Evolutionary conservation across 2,888 invertebrate genomes (phyloP), one percentile per base, ranked within the genome.

Genomic region (Orthonychiurus folsomi): DNA sequence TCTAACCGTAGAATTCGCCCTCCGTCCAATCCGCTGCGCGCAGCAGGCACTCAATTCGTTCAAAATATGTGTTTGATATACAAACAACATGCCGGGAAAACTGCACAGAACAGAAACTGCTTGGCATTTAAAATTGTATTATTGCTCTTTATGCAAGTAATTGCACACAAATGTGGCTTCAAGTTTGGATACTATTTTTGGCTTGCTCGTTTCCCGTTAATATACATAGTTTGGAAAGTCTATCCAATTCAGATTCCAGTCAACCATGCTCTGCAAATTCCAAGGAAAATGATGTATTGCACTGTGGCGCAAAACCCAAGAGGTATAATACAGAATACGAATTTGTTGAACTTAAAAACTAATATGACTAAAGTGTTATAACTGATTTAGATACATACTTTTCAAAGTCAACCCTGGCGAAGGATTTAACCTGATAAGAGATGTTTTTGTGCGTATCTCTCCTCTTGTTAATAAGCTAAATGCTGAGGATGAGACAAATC

Each of bases 331-430:
- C n/a, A n/a, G n/a, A n/a, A n/a, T 37, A 37, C 5, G 25, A 24
- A 55, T 15, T 55, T 23, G 25, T 23, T 5, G 21, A 23, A 55
- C 20, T 12, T 25, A 24, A 3, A 21, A 55, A 55, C 24, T 25
- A 24, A 9, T 15, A 55, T 5, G 5, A 55, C 5, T 23, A 21
- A n/a, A 3, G 21, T 15, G 9, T 55, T 55, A 21, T 55, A 9
- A 9, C 21, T 55, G 9, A 25, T 55, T 3, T 66, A 88, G 88
- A 74, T 92, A 86, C 74, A 78, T 97, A 61, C 81, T 97, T 57
- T 99, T 95, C 78, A 93, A 95, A 76, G 87, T 97, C 0, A 97
- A 97, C 80, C 87, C 86, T 1, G 87, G 89, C 0, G 97, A 99
- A 80, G 99, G 99, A 0, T 99, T 99, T 76, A 99, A 99, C 80